Conservation (phyloP, 2,113 vertebrate species). For the Penelope pileata region DNA sequence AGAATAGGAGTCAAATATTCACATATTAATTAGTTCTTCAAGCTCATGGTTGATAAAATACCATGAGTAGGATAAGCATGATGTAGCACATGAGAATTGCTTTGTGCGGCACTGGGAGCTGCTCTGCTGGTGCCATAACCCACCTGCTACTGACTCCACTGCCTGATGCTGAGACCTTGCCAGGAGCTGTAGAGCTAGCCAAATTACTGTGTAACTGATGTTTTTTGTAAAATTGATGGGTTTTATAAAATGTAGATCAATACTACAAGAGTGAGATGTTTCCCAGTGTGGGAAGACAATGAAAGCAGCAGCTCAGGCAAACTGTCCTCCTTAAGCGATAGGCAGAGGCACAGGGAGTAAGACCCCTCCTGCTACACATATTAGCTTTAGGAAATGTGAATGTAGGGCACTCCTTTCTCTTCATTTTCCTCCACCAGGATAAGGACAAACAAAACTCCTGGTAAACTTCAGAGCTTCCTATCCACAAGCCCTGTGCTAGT, state of each 20-base stretch:
- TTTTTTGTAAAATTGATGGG: not conserved
- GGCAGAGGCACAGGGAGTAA: not conserved
- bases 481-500: not conserved
- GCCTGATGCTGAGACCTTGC: not conserved
- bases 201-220: not conserved
- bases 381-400: not conserved
- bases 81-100: rapidly evolving
- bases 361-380: not conserved
- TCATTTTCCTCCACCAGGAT: not conserved
- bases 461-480: not conserved
- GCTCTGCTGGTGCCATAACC: not conserved
- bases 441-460: not conserved
- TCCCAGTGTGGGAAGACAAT: not conserved
- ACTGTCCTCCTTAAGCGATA: not conserved
- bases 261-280: not conserved
- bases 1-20: not conserved
- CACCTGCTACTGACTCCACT: not conserved
- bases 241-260: not conserved
- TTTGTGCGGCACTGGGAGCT: not conserved
- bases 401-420: not conserved
- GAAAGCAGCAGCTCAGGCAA: not conserved
- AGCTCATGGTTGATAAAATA: not conserved
- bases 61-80: not conserved
- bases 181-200: not conserved
- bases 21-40: not conserved